phyloP scores from a whole-genome alignment of 1,140 invertebrate species.

The Drosophila subpulchrella region DNA sequence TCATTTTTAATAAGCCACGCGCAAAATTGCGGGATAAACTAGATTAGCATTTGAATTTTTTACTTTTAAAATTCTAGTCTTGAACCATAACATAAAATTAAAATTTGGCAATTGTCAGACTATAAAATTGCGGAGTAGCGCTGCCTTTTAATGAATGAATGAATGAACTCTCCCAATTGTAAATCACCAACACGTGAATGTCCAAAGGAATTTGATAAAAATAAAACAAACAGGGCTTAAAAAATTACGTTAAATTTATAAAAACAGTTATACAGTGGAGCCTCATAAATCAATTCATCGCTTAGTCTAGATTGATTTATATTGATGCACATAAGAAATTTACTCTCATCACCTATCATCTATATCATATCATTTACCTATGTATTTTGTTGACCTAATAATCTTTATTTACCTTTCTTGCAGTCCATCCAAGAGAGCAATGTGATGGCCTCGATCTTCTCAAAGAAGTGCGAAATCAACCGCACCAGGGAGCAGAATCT shows the following conservation, averaged over 20 bases:
- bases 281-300: too few species aligned
- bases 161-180: constrained; percentile 6
- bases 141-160: constrained; percentile 3
- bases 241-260: too few species aligned
- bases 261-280: too few species aligned
- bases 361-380: too few species aligned
- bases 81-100: background rate
- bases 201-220: background rate
- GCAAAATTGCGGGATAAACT: constrained; percentile 1
- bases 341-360: too few species aligned
- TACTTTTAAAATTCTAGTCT: background rate
- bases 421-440: constrained; percentile 89
- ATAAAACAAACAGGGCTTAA: too few species aligned
- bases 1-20: constrained; percentile 35
- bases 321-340: too few species aligned
- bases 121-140: background rate
- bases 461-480: constrained; percentile 86
- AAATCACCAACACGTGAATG: background rate
- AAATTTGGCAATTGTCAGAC: background rate
- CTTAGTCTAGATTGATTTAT: too few species aligned
- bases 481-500: constrained; percentile 77
- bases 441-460: constrained; percentile 89
- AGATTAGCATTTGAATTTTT: constrained; percentile 19
- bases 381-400: background rate
- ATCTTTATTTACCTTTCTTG: background rate